phyloP scores from a whole-genome alignment of 2,797 vertebrate genomes.

The Urophycis tenuis region DNA sequence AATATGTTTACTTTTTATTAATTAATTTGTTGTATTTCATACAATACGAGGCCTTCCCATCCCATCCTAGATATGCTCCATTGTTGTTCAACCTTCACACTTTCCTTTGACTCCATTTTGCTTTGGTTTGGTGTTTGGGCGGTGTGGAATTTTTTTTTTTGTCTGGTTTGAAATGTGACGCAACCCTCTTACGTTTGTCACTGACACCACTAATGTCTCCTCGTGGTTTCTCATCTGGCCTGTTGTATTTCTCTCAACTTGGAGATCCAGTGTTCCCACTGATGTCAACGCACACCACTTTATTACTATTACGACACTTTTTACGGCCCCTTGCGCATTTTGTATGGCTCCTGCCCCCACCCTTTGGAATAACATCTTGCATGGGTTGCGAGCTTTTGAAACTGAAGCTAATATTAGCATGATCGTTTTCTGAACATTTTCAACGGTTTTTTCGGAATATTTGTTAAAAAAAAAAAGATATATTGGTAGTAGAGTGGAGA shows the following conservation, averaged over 20 bases:
- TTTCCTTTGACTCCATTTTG: conserved; percentile 69
- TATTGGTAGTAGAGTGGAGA: background rate
- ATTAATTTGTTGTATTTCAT: conserved; percentile 28
- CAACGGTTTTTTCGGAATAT: background rate
- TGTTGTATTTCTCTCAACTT: background rate
- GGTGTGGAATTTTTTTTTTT: conserved; percentile 30
- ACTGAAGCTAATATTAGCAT: conserved; percentile 53
- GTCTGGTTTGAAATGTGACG: conserved; percentile 43
- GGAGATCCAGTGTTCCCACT: background rate
- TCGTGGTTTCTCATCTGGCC: background rate
- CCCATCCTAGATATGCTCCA: conserved; percentile 9
- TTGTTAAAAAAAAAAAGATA: background rate
- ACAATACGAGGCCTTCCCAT: background rate
- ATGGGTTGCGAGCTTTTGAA: conserved; percentile 44
- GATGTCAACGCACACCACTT: conserved; percentile 30
- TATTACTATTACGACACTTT: conserved; percentile 47
- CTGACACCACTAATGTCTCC: background rate
- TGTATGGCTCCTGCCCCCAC: conserved; percentile 40
- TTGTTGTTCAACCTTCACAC: conserved; percentile 49
- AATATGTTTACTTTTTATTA: conserved; percentile 19
- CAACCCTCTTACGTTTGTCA: conserved; percentile 20
- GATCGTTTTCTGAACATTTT: conserved; percentile 30
- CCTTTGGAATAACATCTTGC: conserved; percentile 56
- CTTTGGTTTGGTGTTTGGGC: conserved; percentile 13
- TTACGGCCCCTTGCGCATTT: conserved; percentile 50